Conservation (phyloP, 2,888 invertebrate genomes). For the Mechanitis mazaeus region DNA sequence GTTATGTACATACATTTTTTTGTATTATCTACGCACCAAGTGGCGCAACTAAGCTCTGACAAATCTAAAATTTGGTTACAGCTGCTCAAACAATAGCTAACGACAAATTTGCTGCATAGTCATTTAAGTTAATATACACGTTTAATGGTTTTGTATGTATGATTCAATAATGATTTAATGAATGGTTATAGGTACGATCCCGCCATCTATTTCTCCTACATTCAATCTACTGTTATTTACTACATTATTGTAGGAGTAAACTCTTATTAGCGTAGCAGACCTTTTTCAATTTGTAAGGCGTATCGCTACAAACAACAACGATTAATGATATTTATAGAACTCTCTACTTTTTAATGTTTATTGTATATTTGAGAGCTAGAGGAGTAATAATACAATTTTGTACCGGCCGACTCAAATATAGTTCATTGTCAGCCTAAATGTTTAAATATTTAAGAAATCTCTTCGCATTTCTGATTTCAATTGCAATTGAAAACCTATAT, state of each 20-base stretch:
- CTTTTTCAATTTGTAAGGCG: constrained; percentile 3
- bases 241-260: constrained; percentile 10
- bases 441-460: constrained; percentile 30
- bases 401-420: constrained; percentile 50
- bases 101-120: constrained; percentile 3
- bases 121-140: background rate
- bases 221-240: constrained; percentile 16
- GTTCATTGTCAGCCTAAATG: background rate
- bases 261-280: background rate
- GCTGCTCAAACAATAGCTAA: constrained; percentile 34
- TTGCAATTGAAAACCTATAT: constrained; percentile 31
- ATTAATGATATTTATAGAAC: constrained; percentile 36
- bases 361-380: constrained; percentile 52
- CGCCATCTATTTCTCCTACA: constrained; percentile 26
- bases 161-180: background rate
- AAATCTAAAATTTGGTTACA: constrained; percentile 41
- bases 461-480: constrained; percentile 46
- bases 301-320: constrained; percentile 39
- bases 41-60: constrained; percentile 39
- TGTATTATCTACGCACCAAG: constrained; percentile 45
- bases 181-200: constrained; percentile 10
- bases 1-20: constrained; percentile 46
- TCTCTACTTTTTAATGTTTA: constrained; percentile 56
- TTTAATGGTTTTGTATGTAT: background rate
- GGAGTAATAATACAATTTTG: constrained; percentile 60